Evolutionary conservation across 2,797 vertebrate species (phyloP).

Genomic region (Sebastes hopkinsi): DNA sequence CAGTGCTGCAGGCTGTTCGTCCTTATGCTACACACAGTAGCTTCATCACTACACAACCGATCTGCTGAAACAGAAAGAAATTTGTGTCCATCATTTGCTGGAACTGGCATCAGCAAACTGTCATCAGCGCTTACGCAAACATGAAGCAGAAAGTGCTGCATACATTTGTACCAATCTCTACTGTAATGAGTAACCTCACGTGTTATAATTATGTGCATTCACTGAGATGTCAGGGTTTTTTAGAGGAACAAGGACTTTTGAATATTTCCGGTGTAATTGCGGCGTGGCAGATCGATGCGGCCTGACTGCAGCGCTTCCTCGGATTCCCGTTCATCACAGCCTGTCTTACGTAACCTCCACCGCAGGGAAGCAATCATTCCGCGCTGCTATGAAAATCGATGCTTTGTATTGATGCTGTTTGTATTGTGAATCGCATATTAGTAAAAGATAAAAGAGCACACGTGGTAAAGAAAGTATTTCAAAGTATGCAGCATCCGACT

Average conservation of each 20-base stretch:
- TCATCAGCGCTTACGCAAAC: neutral
- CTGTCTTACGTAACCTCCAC: slow-evolving; percentile 55
- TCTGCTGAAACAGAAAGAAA: neutral
- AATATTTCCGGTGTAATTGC: slow-evolving; percentile 25
- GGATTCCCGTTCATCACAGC: slow-evolving; percentile 40
- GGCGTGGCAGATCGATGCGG: slow-evolving; percentile 38
- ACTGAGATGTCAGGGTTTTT: slow-evolving; percentile 1
- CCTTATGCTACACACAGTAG: neutral
- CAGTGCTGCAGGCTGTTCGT: slow-evolving; percentile 19
- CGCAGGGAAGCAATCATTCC: slow-evolving; percentile 54
- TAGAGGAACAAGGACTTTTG: neutral
- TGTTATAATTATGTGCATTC: slow-evolving; percentile 17
- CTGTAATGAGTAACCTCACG: slow-evolving; percentile 14
- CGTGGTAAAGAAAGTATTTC: neutral
- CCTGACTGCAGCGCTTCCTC: slow-evolving; percentile 28
- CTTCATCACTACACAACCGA: neutral
- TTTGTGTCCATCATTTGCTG: neutral
- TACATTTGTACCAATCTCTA: neutral
- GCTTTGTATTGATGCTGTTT: slow-evolving; percentile 34
- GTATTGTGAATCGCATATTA: slow-evolving; percentile 15
- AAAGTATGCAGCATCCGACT: neutral
- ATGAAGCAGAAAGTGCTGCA: neutral
- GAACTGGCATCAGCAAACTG: neutral
- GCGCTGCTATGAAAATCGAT: slow-evolving; percentile 44
- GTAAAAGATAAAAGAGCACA: neutral